These are phyloP conservation scores for Sigmodon hispidus DNA, from an alignment of 2,113 vertebrate genomes.

Conservation along the genomic window DNA sequence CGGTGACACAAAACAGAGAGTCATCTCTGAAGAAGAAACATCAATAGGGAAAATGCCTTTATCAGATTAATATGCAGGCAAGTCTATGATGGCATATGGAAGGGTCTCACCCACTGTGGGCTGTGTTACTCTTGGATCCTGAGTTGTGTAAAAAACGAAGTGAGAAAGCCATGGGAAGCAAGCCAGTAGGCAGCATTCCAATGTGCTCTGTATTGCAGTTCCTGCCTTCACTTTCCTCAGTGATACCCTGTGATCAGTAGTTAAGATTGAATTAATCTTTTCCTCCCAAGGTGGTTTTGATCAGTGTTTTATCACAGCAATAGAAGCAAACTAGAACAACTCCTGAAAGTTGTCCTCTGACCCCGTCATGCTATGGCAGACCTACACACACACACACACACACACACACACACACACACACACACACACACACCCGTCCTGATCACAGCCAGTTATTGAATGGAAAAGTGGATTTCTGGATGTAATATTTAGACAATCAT, in stretches of 20 bases:
- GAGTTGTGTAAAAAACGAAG: neutral
- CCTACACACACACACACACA: neutral
- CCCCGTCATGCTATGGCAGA: too few species aligned
- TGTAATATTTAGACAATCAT: neutral
- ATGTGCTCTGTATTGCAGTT: neutral
- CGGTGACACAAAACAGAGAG: neutral
- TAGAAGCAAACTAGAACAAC: neutral
- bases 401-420: neutral
- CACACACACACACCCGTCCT: neutral
- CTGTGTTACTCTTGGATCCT: neutral
- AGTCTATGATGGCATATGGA: neutral
- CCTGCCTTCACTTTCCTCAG: neutral
- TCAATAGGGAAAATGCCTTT: neutral
- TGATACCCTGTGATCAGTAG: neutral
- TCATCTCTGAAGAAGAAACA: neutral
- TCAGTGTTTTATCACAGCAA: neutral
- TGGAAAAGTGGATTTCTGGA: neutral
- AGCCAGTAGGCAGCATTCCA: neutral
- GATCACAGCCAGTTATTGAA: neutral
- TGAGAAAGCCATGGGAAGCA: neutral
- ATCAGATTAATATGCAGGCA: neutral
- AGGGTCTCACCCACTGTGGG: neutral
- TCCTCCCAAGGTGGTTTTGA: neutral
- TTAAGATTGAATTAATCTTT: neutral
- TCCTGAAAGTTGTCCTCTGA: neutral